Base-by-base conservation (phyloP, 1,140 invertebrate genomes). In the Leptoteleia sp. region DNA sequence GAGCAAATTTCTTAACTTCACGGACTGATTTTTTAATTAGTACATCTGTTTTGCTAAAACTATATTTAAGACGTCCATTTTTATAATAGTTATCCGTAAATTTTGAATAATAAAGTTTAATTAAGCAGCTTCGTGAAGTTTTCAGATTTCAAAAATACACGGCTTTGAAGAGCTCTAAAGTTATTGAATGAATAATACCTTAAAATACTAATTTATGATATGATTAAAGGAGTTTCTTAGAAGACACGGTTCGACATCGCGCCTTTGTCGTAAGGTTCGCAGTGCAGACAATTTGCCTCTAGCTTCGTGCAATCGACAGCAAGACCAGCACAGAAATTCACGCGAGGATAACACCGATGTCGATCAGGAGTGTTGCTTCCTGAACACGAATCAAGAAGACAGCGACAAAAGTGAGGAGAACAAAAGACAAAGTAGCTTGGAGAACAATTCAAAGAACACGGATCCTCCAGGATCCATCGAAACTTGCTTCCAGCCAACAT, bases 241-340 rank as follows among this genome's bases (percentile, higher is more conserved):
- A 33, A 90, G 94, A 40, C 93, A 94, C 81, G 94, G 94, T 1
- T 94, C 93, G n/a, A 93, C 94, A 70, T 95, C 94, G 12, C 92
- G 92, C 70, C 86, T 94, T 31, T 95, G 94, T 83, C 91, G 94
- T 7, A 94, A 94, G 87, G 94, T 94, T 80, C 93, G 93, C 89
- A 94, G 92, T 88, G 91, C 91, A 68, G 91, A 92, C 81, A 92
- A 92, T 82, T 90, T 92, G 76, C 91, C 91, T 9, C 37, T 89
- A n/a, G 84, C 80, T 4, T 79, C 87, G 15, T 78, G 80, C 22
- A 84, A 72, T 64, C 84, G 82, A 0, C 85, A 83, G 13, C 79
- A 82, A 4, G 79, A 84, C 5, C 81, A 81, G 16, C 77, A 70
- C 15, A 88, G 78, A 81, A 89, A 57, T 43, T 87, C 79, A 1